These are phyloP conservation scores for Daphoenositta chrysoptera DNA, from an alignment of 2,113 vertebrate genomes.

Conservation along the genomic window DNA sequence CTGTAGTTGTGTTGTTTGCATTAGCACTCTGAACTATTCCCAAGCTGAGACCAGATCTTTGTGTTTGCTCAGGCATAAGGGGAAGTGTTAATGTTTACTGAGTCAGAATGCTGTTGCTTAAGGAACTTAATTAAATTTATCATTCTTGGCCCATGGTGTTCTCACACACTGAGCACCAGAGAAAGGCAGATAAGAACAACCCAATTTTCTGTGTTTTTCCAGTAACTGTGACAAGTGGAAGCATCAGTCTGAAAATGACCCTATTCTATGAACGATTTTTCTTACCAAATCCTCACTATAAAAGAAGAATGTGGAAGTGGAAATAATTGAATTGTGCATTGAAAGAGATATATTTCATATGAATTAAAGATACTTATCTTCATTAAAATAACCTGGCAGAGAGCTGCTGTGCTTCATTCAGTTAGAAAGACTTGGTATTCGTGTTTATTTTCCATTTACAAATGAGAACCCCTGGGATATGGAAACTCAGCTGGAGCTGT, in stretches of 20 bases:
- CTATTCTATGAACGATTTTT: neutral
- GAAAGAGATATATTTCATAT: neutral
- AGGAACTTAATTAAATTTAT: conserved; percentile 39
- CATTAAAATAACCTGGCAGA: neutral
- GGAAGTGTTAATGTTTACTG: conserved; percentile 48
- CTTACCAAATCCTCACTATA: neutral
- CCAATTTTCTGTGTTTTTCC: neutral
- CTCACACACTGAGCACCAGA: neutral
- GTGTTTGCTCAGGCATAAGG: conserved; percentile 53
- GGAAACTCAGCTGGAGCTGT: neutral
- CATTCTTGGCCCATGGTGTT: neutral
- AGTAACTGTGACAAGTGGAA: neutral
- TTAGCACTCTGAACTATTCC: conserved; percentile 58
- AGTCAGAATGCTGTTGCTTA: conserved; percentile 7
- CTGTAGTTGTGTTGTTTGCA: conserved; percentile 49
- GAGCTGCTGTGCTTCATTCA: neutral
- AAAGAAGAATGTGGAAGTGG: neutral
- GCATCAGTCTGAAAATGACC: neutral
- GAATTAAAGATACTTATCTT: neutral
- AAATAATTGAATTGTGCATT: neutral
- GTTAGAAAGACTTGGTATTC: neutral
- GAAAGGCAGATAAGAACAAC: neutral
- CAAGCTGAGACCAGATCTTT: conserved; percentile 42
- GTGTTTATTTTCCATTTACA: neutral
- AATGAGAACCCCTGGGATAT: neutral